Evolutionary conservation across 2,888 invertebrate genomes (phyloP).

Genomic region (Drosophila barbarae): DNA sequence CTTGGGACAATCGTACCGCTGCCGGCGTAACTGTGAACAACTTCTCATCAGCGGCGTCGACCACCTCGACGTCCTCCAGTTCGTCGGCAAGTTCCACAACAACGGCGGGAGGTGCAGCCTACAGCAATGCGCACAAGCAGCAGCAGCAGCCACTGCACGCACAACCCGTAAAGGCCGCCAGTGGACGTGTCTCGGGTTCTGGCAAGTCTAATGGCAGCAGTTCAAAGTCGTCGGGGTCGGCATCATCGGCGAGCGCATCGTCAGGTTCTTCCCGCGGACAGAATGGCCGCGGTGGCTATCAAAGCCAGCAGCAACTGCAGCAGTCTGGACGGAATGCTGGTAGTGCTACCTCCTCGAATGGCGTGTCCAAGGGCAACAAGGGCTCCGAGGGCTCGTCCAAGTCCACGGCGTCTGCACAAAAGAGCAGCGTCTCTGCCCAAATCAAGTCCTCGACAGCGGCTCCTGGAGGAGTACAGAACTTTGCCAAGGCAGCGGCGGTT

Average conservation of each 20-base stretch:
- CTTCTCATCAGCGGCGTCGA: slow-evolving; percentile 66
- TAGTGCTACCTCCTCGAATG: slow-evolving; percentile 40
- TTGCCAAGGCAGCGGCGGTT: slow-evolving; percentile 80
- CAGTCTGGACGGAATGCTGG: slow-evolving; percentile 38
- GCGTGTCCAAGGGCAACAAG: slow-evolving; percentile 44
- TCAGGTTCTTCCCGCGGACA: slow-evolving; percentile 26
- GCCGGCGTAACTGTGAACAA: slow-evolving; percentile 46
- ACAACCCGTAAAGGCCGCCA: slow-evolving; percentile 23
- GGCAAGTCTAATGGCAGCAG: slow-evolving; percentile 31
- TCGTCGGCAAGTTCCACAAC: slow-evolving; percentile 64
- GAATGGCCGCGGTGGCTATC: slow-evolving; percentile 20
- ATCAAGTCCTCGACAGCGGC: slow-evolving; percentile 39
- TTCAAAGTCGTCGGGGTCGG: slow-evolving; percentile 35
- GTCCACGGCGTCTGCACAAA: slow-evolving; percentile 25
- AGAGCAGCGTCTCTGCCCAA: slow-evolving; percentile 13
- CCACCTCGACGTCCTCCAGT: slow-evolving; percentile 68
- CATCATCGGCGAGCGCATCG: slow-evolving; percentile 21
- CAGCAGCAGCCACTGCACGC: slow-evolving; percentile 22
- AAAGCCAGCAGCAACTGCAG: slow-evolving; percentile 20
- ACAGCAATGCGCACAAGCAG: slow-evolving; percentile 52
- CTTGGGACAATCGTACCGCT: slow-evolving; percentile 79
- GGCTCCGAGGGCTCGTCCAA: slow-evolving; percentile 41
- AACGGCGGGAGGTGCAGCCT: slow-evolving; percentile 50
- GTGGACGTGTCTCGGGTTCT: slow-evolving; percentile 21
- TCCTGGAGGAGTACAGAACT: slow-evolving; percentile 66